Evolutionary conservation across 2,797 vertebrate genomes (phyloP).

Genomic region (Epinephelus awoara): DNA sequence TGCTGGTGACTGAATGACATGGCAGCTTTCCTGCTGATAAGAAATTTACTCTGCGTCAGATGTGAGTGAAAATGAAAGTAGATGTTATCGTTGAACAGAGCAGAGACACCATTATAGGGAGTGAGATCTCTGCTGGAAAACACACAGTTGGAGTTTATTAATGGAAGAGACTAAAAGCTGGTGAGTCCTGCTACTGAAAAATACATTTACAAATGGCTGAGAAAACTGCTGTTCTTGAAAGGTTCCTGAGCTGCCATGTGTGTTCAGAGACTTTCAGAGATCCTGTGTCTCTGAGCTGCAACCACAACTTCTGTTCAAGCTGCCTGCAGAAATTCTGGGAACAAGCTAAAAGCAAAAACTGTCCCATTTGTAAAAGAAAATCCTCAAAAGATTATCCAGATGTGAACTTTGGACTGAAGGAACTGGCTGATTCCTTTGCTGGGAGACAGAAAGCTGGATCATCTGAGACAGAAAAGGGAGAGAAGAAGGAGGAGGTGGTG

Average conservation of each 20-base stretch:
- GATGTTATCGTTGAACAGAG: neutral
- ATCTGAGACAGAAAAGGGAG: neutral
- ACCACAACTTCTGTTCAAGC: conserved; percentile 85
- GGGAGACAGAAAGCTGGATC: neutral
- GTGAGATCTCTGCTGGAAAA: neutral
- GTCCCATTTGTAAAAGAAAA: conserved; percentile 44
- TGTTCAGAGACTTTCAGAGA: conserved; percentile 85
- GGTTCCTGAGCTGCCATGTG: conserved; percentile 69
- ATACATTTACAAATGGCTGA: conserved; percentile 22
- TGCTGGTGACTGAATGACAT: neutral
- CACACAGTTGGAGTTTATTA: no score
- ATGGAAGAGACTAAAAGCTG: neutral
- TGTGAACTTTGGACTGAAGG: neutral
- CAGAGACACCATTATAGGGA: neutral
- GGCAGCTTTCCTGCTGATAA: neutral
- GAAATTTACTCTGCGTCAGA: no score
- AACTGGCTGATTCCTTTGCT: conserved; percentile 23
- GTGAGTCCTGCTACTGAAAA: conserved; percentile 7
- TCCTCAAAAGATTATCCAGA: fast-evolving
- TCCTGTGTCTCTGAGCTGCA: conserved; percentile 83
- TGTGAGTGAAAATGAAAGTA: neutral
- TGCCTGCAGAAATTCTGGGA: conserved; percentile 82
- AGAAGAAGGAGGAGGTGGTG: neutral
- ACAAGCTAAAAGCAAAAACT: conserved; percentile 42
- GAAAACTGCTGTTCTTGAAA: neutral